Evolutionary conservation across 2,888 invertebrate genomes (phyloP), one percentile per base, ranked within the genome.

Genomic region (Pristionchus japonicus): DNA sequence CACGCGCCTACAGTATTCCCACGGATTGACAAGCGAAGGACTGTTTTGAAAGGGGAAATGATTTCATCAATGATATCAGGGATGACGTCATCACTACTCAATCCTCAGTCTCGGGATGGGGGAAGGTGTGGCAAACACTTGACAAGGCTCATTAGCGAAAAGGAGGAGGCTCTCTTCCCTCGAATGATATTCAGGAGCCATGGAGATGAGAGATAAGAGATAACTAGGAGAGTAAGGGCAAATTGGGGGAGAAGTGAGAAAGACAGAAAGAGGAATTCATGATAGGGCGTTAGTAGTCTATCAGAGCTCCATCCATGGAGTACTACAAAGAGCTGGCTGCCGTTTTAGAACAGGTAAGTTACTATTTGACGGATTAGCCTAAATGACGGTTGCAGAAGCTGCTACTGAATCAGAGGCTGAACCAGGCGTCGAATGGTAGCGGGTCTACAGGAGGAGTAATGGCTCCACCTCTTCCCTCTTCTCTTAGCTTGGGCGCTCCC

Each of bases 401-500:
- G 61, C 61, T 61, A 27, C 27, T 27, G 17, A 31, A 31, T 70
- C 34, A 34, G n/a, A 61, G n/a, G n/a, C n/a, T n/a, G n/a, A n/a
- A n/a, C n/a, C n/a, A n/a, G n/a, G n/a, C n/a, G n/a, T n/a, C n/a
- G n/a, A n/a, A n/a, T n/a, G n/a, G n/a, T n/a, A 20, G 13, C 57
- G 61, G 61, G 47, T 74, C 87, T 37, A 27, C 23, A 52, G 37
- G 57, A n/a, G 83, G 52, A 20, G 57, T 4, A 7, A 37, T 47
- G 37, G 57, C 61, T 15, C 57, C 57, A 17, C 27, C 57, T 61
- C 86, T 67, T 77, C 86, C 85, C 88, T 80, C 37, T 40, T 52
- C 84, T 74, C 49, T 85, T 61, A n/a, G n/a, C n/a, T n/a, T n/a
- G n/a, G 47, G 27, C 82, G 3, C 88, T 87, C 77, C 31, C 84